Conservation (phyloP, 2,888 invertebrate genomes). For the Heliconius ethilla region DNA sequence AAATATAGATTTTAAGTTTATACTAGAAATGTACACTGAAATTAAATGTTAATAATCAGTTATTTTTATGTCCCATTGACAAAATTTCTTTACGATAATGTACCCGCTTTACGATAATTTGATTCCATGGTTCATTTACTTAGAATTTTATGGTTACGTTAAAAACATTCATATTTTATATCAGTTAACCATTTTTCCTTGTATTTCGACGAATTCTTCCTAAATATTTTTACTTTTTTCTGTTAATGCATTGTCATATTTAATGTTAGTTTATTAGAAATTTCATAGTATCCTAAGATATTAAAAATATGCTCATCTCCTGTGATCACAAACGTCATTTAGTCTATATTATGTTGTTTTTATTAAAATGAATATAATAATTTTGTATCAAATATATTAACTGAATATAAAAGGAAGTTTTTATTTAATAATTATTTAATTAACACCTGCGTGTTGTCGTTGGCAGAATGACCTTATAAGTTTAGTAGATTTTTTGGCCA, state of each 20-base stretch:
- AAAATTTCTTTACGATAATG: not conserved
- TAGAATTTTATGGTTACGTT: not conserved
- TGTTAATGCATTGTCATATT: not conserved
- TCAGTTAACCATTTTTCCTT: not conserved
- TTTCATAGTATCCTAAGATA: not conserved
- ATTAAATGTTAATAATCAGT: constrained; percentile 16
- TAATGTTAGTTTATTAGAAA: not conserved
- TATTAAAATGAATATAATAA: constrained; percentile 4
- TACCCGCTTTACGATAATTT: not conserved
- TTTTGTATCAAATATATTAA: constrained; percentile 22
- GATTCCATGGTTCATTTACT: not conserved
- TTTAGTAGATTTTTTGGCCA: too few species aligned
- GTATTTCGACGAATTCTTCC: not conserved
- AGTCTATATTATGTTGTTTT: not conserved
- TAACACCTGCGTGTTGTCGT: not conserved
- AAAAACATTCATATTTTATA: not conserved
- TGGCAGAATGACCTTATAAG: not conserved
- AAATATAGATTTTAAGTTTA: constrained; percentile 5
- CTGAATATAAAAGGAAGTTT: constrained; percentile 2
- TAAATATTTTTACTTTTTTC: not conserved
- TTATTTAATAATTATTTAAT: constrained; percentile 19
- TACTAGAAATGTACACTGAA: not conserved
- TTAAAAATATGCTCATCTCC: constrained; percentile 14
- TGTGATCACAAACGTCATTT: constrained; percentile 17
- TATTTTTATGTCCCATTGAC: not conserved